A percentile compares a stretch with the other conserved stretches of the same genome.
These are phyloP conservation scores for Brienomyrus brachyistius DNA, from an alignment of 2,113 vertebrate species.

Conservation along the genomic window DNA sequence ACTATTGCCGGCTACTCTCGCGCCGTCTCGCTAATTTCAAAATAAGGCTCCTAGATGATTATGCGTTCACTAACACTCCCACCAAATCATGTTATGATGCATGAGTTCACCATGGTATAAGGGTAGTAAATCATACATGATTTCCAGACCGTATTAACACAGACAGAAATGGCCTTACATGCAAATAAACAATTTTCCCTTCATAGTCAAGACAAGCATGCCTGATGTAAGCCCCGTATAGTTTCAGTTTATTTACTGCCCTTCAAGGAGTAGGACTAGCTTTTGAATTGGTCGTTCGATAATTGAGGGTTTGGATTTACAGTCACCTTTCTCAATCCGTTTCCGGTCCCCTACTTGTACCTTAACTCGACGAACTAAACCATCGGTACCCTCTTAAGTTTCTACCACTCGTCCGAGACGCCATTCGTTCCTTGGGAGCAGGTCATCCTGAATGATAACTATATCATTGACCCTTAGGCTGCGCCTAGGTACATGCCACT, in stretches of 20 bases:
- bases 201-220: too few relatives aligned
- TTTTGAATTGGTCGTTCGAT: not conserved
- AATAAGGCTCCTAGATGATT: not conserved
- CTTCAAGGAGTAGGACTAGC: too few relatives aligned
- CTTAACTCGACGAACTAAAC: conserved; percentile 24
- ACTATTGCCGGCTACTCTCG: too few relatives aligned
- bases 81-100: not conserved
- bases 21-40: too few relatives aligned
- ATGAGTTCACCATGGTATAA: not conserved
- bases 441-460: conserved; percentile 13
- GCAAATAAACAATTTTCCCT: too few relatives aligned
- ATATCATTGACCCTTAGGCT: conserved; percentile 22
- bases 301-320: conserved; percentile 7
- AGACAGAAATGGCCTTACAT: not conserved
- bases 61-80: not conserved
- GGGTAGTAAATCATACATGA: not conserved
- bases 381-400: not conserved
- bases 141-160: not conserved
- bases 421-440: not conserved
- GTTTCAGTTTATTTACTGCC: too few relatives aligned
- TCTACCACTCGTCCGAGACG: conserved; percentile 15
- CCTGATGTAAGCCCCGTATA: too few relatives aligned
- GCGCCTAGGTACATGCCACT: conserved; percentile 24
- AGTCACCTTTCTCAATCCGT: not conserved
- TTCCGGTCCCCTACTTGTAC: conserved; percentile 5